Conservation (phyloP, 2,888 invertebrate species). For the Scaptomyza caliginosa region DNA sequence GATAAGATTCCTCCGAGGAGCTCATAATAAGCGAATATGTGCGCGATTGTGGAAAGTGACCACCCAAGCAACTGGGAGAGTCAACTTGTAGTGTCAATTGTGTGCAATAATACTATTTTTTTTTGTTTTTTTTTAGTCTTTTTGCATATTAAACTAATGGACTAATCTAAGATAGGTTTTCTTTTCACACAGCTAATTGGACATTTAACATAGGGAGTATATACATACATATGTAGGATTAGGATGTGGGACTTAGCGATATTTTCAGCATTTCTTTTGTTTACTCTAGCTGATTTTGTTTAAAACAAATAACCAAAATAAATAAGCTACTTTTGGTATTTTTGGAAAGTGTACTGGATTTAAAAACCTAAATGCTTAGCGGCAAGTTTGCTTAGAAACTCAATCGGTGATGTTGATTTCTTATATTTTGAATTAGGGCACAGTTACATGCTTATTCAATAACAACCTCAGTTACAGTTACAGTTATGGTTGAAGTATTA, state of each 20-base stretch:
- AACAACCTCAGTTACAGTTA: no score
- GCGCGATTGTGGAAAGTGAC: conserved; percentile 84
- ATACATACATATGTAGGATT: background rate
- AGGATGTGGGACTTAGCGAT: conserved; percentile 2
- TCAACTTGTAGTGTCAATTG: conserved; percentile 21
- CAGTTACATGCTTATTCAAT: no score
- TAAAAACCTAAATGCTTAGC: no score
- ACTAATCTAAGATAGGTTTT: conserved; percentile 5
- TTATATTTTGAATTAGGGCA: no score
- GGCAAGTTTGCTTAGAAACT: no score
- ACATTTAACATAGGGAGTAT: conserved; percentile 21
- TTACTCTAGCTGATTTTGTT: no score
- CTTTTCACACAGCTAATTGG: conserved; percentile 24
- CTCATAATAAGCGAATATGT: conserved; percentile 85
- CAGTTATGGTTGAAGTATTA: no score
- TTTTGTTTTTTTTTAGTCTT: background rate
- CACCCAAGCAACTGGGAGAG: conserved; percentile 82
- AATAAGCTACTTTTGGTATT: no score
- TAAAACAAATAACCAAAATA: no score
- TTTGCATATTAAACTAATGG: background rate
- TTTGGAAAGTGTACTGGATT: no score
- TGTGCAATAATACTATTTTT: background rate
- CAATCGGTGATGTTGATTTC: no score
- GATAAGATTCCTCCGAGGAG: conserved; percentile 84
- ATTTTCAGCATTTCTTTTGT: conserved; percentile 35